These are phyloP conservation scores for Atractosteus spatula DNA, from an alignment of 2,113 vertebrate genomes.

Conservation along the genomic window DNA sequence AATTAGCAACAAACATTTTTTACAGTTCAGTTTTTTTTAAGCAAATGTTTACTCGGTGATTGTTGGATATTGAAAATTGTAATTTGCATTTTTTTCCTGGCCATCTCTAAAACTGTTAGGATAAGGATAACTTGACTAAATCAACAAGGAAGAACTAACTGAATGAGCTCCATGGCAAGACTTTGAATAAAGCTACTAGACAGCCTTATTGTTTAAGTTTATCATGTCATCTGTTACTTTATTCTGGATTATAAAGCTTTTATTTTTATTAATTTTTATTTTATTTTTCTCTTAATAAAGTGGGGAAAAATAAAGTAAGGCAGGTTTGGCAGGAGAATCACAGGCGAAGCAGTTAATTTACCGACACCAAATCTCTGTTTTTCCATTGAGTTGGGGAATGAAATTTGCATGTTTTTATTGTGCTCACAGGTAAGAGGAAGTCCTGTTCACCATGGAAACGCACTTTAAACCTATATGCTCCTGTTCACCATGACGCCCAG, in stretches of 20 bases:
- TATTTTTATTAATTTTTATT: slow-evolving; percentile 32
- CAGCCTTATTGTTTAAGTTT: slow-evolving; percentile 24
- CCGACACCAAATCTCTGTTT: background rate
- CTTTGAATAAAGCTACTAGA: slow-evolving; percentile 5
- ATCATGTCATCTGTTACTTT: slow-evolving; percentile 22
- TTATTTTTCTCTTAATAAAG: slow-evolving; percentile 12
- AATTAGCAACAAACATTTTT: slow-evolving; percentile 43
- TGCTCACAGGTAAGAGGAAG: slow-evolving; percentile 56
- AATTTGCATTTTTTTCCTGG: slow-evolving; percentile 37
- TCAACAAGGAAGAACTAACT: slow-evolving; percentile 73
- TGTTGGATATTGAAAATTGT: slow-evolving; percentile 30
- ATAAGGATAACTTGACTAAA: slow-evolving; percentile 51
- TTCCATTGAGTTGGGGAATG: too few relatives aligned
- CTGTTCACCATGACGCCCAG: slow-evolving; percentile 69
- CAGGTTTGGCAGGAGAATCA: slow-evolving; percentile 15
- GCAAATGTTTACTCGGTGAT: slow-evolving; percentile 31
- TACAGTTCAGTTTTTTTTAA: slow-evolving; percentile 26
- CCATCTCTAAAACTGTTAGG: slow-evolving; percentile 39
- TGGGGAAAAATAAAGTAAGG: background rate
- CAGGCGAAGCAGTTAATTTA: background rate
- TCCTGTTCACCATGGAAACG: slow-evolving; percentile 50
- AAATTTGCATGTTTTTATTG: slow-evolving; percentile 6
- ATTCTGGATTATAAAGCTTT: slow-evolving; percentile 23
- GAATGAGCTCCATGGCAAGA: slow-evolving; percentile 35
- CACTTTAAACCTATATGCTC: slow-evolving; percentile 47